These are phyloP conservation scores for Salvelinus fontinalis DNA, from an alignment of 2,113 vertebrate species.

Conservation along the genomic window DNA sequence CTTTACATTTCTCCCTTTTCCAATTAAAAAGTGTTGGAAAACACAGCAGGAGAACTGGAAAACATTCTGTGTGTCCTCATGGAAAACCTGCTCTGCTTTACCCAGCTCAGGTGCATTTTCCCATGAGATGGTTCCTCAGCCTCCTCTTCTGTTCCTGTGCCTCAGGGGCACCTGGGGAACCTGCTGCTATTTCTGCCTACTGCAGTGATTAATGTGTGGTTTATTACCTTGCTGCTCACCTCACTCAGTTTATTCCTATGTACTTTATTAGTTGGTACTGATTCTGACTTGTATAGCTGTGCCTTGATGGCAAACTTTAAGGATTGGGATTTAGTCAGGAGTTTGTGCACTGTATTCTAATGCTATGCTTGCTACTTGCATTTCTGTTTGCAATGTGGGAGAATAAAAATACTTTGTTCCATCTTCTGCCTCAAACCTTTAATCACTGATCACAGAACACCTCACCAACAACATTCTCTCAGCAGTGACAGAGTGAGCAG, in stretches of 20 bases:
- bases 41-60: slow-evolving; percentile 21
- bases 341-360: no score
- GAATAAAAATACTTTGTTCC: no score
- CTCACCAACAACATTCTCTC: no score
- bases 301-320: no score
- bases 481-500: background rate
- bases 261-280: background rate
- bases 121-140: background rate
- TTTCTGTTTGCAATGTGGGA: no score
- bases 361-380: no score
- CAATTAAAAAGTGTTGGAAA: slow-evolving; percentile 22
- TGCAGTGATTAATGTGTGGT: slow-evolving; percentile 41
- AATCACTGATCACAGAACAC: no score
- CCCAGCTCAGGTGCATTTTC: slow-evolving; percentile 7
- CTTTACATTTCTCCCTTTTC: slow-evolving; percentile 27
- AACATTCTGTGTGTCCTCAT: background rate
- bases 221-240: slow-evolving; percentile 32
- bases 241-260: background rate
- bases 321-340: no score
- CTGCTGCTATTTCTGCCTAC: slow-evolving; percentile 39
- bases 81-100: slow-evolving; percentile 2
- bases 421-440: no score
- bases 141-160: no score
- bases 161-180: background rate
- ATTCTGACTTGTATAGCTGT: background rate